A percentile compares a stretch with the other conserved stretches of the same genome.
These are phyloP conservation scores for Amphibalanus amphitrite DNA, from an alignment of 1,140 invertebrate genomes.

Conservation along the genomic window DNA sequence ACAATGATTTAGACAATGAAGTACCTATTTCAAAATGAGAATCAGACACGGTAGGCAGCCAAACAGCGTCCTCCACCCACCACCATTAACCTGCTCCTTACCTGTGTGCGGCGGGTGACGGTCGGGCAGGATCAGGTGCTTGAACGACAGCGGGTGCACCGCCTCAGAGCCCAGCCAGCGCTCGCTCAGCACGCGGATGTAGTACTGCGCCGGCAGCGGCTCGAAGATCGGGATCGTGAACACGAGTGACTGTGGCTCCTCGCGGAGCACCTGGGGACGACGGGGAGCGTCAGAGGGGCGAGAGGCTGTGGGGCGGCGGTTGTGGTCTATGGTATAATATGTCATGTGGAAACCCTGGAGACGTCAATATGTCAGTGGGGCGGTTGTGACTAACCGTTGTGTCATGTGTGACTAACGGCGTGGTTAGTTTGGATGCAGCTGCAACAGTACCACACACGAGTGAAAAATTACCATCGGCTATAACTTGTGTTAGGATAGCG, in stretches of 20 bases:
- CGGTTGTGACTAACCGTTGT: too few species aligned
- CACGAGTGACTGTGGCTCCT: constrained; percentile 62
- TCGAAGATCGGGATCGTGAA: constrained; percentile 93
- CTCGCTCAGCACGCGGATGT: constrained; percentile 71
- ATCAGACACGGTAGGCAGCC: background rate
- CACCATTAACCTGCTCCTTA: constrained; percentile 20
- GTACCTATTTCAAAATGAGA: constrained; percentile 2
- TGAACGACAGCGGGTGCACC: constrained; percentile 57
- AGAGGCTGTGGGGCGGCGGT: too few species aligned
- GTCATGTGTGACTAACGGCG: too few species aligned
- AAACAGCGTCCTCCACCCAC: too few species aligned
- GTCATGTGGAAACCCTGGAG: too few species aligned
- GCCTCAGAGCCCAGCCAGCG: constrained; percentile 71
- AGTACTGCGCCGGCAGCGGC: constrained; percentile 79
- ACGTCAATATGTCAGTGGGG: too few species aligned
- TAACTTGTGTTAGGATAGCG: too few species aligned
- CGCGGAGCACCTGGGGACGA: constrained; percentile 35
- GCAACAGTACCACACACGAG: too few species aligned
- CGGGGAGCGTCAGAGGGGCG: too few species aligned
- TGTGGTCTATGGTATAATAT: too few species aligned
- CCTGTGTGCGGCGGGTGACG: constrained; percentile 82
- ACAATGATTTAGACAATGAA: constrained; percentile 3
- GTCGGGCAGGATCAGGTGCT: constrained; percentile 79
- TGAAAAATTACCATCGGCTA: too few species aligned
- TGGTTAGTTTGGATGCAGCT: too few species aligned